phyloP scores from a whole-genome alignment of 2,113 vertebrate species.

The Scomber scombrus region DNA sequence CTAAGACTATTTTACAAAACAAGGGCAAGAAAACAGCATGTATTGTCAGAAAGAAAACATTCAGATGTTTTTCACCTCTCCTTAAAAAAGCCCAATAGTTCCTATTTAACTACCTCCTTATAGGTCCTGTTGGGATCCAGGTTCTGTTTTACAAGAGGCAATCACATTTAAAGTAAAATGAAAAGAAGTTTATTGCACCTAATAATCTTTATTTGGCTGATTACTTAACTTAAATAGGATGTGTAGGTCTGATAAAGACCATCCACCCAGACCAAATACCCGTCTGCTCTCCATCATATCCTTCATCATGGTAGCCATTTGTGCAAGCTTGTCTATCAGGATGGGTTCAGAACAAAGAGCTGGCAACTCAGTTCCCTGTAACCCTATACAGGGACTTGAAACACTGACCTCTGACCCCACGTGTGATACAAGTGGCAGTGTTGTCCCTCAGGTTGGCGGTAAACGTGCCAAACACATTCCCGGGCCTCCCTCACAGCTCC shows the following conservation, averaged over 20 bases:
- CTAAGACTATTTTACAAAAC: constrained; percentile 7
- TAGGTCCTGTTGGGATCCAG: constrained; percentile 34
- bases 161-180: constrained; percentile 26
- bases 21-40: not conserved
- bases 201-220: constrained; percentile 40
- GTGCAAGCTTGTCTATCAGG: constrained; percentile 61
- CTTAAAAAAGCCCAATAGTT: constrained; percentile 34
- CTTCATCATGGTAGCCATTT: constrained; percentile 62
- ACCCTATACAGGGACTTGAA: constrained; percentile 76
- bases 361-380: constrained; percentile 63
- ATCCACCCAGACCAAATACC: constrained; percentile 31
- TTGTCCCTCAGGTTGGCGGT: constrained; percentile 67
- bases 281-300: constrained; percentile 65
- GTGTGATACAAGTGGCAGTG: constrained; percentile 70
- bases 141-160: constrained; percentile 33
- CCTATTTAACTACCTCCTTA: constrained; percentile 49
- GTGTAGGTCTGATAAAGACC: constrained; percentile 39
- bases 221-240: constrained; percentile 22
- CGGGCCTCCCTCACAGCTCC: constrained; percentile 11
- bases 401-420: constrained; percentile 71
- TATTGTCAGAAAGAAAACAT: constrained; percentile 12
- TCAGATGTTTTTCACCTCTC: not conserved
- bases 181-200: constrained; percentile 27
- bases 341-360: constrained; percentile 71
- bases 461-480: constrained; percentile 54